phyloP scores from a whole-genome alignment of 2,888 invertebrate species.

The Hylaea fasciaria region DNA sequence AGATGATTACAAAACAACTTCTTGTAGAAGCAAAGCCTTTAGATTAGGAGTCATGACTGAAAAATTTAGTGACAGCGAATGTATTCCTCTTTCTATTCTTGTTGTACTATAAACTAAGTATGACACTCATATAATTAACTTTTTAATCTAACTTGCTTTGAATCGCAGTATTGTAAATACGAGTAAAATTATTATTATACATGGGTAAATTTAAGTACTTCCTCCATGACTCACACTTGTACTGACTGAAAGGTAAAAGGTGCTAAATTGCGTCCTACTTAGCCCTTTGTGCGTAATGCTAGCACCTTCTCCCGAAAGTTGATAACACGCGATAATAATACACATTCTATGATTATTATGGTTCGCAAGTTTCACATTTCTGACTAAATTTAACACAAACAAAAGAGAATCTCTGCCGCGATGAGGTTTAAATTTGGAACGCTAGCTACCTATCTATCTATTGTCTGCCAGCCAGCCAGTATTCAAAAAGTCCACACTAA shows the following conservation, averaged over 20 bases:
- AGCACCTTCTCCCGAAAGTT: not conserved
- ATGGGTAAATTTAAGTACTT: not conserved
- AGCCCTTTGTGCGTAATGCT: not conserved
- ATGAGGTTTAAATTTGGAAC: too few species aligned
- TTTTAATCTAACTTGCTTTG: not conserved
- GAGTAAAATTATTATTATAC: not conserved
- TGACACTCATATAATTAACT: too few species aligned
- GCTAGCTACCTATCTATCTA: too few species aligned
- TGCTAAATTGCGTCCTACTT: not conserved
- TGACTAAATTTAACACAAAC: constrained; percentile 12
- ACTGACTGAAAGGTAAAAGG: not conserved
- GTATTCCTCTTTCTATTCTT: too few species aligned
- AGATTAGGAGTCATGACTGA: too few species aligned
- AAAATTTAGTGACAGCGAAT: too few species aligned
- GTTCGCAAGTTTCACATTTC: not conserved
- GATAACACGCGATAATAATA: constrained; percentile 25
- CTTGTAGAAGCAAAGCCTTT: too few species aligned
- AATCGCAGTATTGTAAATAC: not conserved
- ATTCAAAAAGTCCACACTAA: not conserved
- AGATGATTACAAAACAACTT: too few species aligned
- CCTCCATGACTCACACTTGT: not conserved
- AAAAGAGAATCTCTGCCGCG: constrained; percentile 2
- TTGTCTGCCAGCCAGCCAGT: too few species aligned
- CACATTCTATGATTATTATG: constrained; percentile 3
- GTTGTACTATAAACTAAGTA: too few species aligned